Base-by-base conservation (phyloP, 2,888 invertebrate species). In the Aethes cnicana region DNA sequence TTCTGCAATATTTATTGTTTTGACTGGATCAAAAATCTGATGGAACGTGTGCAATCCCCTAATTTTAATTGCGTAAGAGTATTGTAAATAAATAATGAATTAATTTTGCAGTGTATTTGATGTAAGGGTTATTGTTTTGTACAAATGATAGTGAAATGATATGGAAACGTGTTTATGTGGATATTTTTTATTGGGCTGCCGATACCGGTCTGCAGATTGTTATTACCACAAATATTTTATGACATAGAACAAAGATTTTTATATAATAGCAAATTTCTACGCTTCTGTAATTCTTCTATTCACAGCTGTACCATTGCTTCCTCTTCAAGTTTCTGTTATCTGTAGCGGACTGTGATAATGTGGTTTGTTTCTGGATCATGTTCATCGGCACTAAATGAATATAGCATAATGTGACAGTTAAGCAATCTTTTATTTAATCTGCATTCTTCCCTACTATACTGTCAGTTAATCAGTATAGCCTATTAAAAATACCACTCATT, bases 21-120 rank as follows among this genome's bases (percentile, higher is more conserved):
- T 87, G 87, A 87, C 86, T 86, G 87, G 87, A 87, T 88, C 88
- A 87, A 85, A 84, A 65, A 74, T 74, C 75, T 86, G 84, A 85
- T 83, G 81, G 77, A 74, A 77, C 65, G 61, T 72, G 82, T 84
- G 82, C 82, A 83, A 84, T 75, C 78, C 73, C 72, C 75, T 66
- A 36, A 42, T 71, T 74, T 70, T 68, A 66, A 71, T 71, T 72
- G 73, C 61, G 66, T 59, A 23, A 56, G 60, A 62, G 61, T 69
- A 62, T 63, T 69, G 67, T 62, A 66, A 77, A 74, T 77, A 77
- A 69, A 77, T 80, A 76, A 66, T 68, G 58, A 16, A 47, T 21
- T 39, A 21, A 54, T 42, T 37, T 43, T 46, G 59, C 64, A 68
- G 71, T 72, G 64, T 77, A 74, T 78, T 75, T 74, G 69, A 61